Conservation (phyloP, 2,113 vertebrate species). For the Xyliphius kryptos region DNA sequence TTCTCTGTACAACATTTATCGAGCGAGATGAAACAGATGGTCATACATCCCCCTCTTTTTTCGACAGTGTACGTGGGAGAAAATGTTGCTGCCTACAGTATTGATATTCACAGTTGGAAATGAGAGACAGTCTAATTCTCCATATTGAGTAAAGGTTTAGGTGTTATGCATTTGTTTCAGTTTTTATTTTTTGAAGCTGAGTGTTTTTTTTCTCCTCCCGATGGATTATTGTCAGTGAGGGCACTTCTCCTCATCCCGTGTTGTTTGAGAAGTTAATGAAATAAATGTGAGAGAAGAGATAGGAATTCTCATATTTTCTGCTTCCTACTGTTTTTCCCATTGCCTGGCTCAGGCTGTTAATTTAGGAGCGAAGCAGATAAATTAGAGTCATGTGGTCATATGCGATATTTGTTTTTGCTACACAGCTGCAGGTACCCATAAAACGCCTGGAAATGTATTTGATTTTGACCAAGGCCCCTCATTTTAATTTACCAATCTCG, state of each 20-base stretch:
- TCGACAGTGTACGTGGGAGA: slow-evolving; percentile 23
- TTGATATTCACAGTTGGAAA: slow-evolving; percentile 39
- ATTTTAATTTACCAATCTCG: slow-evolving; percentile 52
- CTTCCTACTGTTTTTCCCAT: slow-evolving; percentile 57
- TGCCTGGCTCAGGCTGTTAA: slow-evolving; percentile 48
- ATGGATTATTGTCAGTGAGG: slow-evolving; percentile 40
- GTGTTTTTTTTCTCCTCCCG: slow-evolving; percentile 30
- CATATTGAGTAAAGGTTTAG: slow-evolving; percentile 46
- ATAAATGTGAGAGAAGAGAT: slow-evolving; percentile 61
- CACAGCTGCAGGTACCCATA: slow-evolving; percentile 57
- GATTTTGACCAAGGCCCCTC: slow-evolving; percentile 47
- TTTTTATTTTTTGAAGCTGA: too few species aligned
- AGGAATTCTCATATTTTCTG: slow-evolving; percentile 62
- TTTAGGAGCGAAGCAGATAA: slow-evolving; percentile 58
- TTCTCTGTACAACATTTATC: slow-evolving; percentile 35
- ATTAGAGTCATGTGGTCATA: slow-evolving; percentile 59
- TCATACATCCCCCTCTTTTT: slow-evolving; percentile 32
- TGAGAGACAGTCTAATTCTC: slow-evolving; percentile 41
- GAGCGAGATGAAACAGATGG: slow-evolving; percentile 41
- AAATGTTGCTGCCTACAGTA: slow-evolving; percentile 34
- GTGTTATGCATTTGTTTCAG: slow-evolving; percentile 45
- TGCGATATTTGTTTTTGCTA: slow-evolving; percentile 64
- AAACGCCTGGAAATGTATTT: slow-evolving; percentile 48
- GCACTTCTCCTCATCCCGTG: slow-evolving; percentile 47
- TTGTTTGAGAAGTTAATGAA: slow-evolving; percentile 59